These are phyloP conservation scores for Conchocele bisecta DNA, from an alignment of 2,888 invertebrate genomes.

Conservation along the genomic window DNA sequence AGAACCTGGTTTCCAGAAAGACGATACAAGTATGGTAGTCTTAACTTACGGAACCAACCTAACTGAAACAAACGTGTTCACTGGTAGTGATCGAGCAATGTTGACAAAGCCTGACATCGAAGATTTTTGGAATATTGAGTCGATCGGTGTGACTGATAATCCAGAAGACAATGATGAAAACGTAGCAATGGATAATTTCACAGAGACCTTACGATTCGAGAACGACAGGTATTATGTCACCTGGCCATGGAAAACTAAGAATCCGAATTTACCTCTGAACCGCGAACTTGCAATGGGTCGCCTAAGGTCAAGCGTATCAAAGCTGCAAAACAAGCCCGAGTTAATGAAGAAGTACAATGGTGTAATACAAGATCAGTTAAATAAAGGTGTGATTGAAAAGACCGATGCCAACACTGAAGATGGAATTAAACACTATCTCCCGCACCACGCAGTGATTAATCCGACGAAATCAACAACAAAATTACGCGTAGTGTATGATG, in stretches of 20 bases:
- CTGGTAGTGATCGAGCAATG: not conserved
- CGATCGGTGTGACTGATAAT: conserved; percentile 6
- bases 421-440: conserved; percentile 1
- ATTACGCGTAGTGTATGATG: conserved; percentile 2
- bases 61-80: not conserved
- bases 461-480: conserved; percentile 17
- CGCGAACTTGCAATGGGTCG: conserved; percentile 8
- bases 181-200: not conserved
- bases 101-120: not conserved
- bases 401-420: not conserved
- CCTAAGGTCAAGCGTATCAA: not conserved
- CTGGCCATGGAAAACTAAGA: conserved; percentile 11
- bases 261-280: conserved; percentile 9
- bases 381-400: conserved; percentile 27
- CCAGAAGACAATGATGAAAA: not conserved
- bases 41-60: not conserved
- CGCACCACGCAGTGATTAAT: conserved; percentile 28
- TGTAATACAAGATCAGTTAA: too few species aligned
- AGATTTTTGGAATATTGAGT: conserved; percentile 10
- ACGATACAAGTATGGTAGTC: conserved; percentile 9
- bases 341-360: too few species aligned
- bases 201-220: not conserved
- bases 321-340: conserved; percentile 4
- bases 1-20: not conserved
- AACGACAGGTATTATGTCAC: conserved; percentile 8